Evolutionary conservation across 2,113 vertebrate genomes (phyloP), one percentile per base, ranked within the genome.

Genomic region (Jaculus jaculus): DNA sequence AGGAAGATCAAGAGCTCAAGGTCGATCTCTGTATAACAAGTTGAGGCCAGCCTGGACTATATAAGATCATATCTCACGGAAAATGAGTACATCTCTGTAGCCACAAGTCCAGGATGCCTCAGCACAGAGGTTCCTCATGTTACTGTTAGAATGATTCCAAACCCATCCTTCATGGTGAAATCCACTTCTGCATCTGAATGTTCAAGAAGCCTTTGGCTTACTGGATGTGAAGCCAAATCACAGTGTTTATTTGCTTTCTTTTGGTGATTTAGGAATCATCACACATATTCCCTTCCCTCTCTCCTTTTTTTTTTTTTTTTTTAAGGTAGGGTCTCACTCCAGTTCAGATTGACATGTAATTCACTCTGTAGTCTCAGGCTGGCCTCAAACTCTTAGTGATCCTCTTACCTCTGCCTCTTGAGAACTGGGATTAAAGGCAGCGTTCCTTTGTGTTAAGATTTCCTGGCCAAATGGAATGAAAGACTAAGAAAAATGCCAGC

Each of bases 371-470:
- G 15, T 54, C 54, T 16, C 54, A 54, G 54, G 54, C 7, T 7
- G 15, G 54, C 54, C 54, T 54, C 54, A 12, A 16, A 54, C 54
- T 54, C 54, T 10, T 16, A 12, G 15, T 12, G 13, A 54, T 54
- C 54, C 10, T 54, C 54, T 12, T 54, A 54, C 54, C 54, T 54
- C 54, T 54, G 54, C 15, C 54, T 54, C 15, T 12, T 12, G 13
- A 54, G 54, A 10, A 12, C 54, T 54, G 54, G 11, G 54, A 54
- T 54, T 54, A 54, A 54, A 54, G 54, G 60, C 17, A 77, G 15
- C 2, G 37, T 87, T 90, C 10, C 13, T 95, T 15, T 82, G 34
- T 90, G 66, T 68, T 90, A 84, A 91, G 30, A 88, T 63, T 90
- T 89, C 63, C 90, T 17, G 66, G 34, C 26, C 28, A 47, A 73